Evolutionary conservation across 2,797 vertebrate species (phyloP), one percentile per base, ranked within the genome.

Genomic region (Uromys caudimaculatus): DNA sequence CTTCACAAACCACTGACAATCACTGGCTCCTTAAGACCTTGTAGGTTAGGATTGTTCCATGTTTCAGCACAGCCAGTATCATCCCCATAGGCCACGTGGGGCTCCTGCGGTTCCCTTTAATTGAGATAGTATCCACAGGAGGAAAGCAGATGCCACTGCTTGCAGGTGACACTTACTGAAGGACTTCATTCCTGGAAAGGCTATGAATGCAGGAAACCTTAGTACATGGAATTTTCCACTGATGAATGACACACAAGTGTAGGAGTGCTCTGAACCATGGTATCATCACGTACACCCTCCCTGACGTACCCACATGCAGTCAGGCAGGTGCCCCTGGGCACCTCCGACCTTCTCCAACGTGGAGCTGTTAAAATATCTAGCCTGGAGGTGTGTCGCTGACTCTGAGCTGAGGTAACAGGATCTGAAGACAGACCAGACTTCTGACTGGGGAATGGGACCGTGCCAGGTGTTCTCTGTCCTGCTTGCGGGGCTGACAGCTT

Each of bases 281-380:
- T 23, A 35, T 9, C 44, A 29, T 12, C 62, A 4, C 13, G 7
- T 9, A 1, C 0, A 1, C 12, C 13, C 23, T 21, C 4, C 0
- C 21, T 8, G 41, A 23, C 23, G 24, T 2, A 1, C 44, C 6
- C 52, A 38, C 44, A 10, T 3, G 27, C 19, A 64, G 52, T 35
- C 14, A 17, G 19, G 67, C 32, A 69, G 67, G 16, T n/a, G 67
- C 35, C 67, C 19, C n/a, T 47, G 29, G 38, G 60, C 23, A 56
- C 52, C 29, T 35, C 67, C 8, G 0, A 0, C 21, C 82, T 44
- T n/a, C 52, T 32, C 85, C 3, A 0, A 2, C 8, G 0, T 47
- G 64, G 71, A 58, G 41, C 32, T 75, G 16, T 0, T 3, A 64
- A 73, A n/a, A 82, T 0, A 58, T 58, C n/a, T 67, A n/a, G 69